phyloP scores from a whole-genome alignment of 2,888 invertebrate species.

The Blastobasis lacticolella region DNA sequence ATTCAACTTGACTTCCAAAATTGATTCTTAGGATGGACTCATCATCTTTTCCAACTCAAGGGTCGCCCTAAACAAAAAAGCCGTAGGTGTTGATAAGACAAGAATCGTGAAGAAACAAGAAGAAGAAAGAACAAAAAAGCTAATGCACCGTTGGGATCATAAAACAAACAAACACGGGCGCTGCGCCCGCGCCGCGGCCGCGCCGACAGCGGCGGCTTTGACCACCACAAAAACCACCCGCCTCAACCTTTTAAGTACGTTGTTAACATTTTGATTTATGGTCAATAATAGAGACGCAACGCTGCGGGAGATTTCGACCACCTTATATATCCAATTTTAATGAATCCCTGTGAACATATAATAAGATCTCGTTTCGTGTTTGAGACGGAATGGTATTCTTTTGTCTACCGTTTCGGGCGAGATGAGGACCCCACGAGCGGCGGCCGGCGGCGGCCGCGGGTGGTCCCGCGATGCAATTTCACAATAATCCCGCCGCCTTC shows the following conservation, averaged over 20 bases:
- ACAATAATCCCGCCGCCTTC: slow-evolving; percentile 22
- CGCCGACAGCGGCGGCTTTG: slow-evolving; percentile 57
- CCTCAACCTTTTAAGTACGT: slow-evolving; percentile 72
- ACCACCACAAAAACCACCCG: slow-evolving; percentile 66
- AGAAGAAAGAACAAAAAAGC: slow-evolving; percentile 57
- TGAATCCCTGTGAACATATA: slow-evolving; percentile 63
- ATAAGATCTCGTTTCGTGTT: slow-evolving; percentile 55
- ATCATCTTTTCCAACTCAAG: slow-evolving; percentile 24
- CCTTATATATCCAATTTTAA: slow-evolving; percentile 66
- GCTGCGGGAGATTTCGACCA: slow-evolving; percentile 69
- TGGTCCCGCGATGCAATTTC: slow-evolving; percentile 44
- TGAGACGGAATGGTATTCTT: slow-evolving; percentile 39
- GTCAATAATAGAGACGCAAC: slow-evolving; percentile 73
- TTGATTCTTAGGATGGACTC: too few species aligned
- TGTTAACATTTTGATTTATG: slow-evolving; percentile 75
- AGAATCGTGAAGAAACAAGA: slow-evolving; percentile 61
- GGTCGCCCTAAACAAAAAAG: slow-evolving; percentile 28
- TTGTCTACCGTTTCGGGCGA: slow-evolving; percentile 32
- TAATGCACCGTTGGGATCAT: slow-evolving; percentile 69
- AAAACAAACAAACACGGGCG: slow-evolving; percentile 69
- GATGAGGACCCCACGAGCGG: slow-evolving; percentile 11
- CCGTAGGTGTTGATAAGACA: slow-evolving; percentile 50
- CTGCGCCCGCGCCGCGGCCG: slow-evolving; percentile 38
- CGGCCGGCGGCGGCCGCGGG: slow-evolving; percentile 30
- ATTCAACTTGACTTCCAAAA: too few species aligned